phyloP scores from a whole-genome alignment of 1,140 invertebrate species.

The Thrips palmi region DNA sequence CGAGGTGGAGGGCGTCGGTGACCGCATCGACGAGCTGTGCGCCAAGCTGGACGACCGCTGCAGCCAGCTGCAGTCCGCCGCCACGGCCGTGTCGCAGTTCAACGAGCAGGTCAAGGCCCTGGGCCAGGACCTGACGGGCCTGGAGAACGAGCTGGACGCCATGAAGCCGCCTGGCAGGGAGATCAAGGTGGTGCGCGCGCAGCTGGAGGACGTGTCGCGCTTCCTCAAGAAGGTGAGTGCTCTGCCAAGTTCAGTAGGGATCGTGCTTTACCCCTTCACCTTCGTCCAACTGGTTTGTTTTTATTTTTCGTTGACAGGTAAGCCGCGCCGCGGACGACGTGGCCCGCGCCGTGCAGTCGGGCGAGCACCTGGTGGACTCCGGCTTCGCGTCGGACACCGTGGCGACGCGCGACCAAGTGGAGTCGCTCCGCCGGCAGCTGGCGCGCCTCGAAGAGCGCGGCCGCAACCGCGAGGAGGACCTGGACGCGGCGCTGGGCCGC shows the following conservation, averaged over 20 bases:
- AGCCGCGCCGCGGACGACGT: constrained; percentile 47
- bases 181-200: constrained; percentile 61
- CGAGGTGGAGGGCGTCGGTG: constrained; percentile 56
- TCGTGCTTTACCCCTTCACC: neutral
- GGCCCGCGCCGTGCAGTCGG: constrained; percentile 44
- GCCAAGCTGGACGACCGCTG: constrained; percentile 59
- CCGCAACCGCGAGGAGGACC: constrained; percentile 51
- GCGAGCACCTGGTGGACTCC: constrained; percentile 58
- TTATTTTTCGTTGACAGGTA: constrained; percentile 26
- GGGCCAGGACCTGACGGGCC: constrained; percentile 47
- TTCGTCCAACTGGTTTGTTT: constrained; percentile 5
- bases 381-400: constrained; percentile 68
- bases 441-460: constrained; percentile 59
- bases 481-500: constrained; percentile 47
- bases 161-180: constrained; percentile 75
- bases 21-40: constrained; percentile 59
- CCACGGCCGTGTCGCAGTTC: constrained; percentile 69
- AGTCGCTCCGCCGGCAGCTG: constrained; percentile 55
- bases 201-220: constrained; percentile 59
- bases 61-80: constrained; percentile 65
- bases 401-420: constrained; percentile 62
- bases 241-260: neutral
- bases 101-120: constrained; percentile 64
- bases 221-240: constrained; percentile 38
- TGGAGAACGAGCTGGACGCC: constrained; percentile 68